Evolutionary conservation across 2,888 invertebrate genomes (phyloP).

Genomic region (Pachydiplax longipennis): DNA sequence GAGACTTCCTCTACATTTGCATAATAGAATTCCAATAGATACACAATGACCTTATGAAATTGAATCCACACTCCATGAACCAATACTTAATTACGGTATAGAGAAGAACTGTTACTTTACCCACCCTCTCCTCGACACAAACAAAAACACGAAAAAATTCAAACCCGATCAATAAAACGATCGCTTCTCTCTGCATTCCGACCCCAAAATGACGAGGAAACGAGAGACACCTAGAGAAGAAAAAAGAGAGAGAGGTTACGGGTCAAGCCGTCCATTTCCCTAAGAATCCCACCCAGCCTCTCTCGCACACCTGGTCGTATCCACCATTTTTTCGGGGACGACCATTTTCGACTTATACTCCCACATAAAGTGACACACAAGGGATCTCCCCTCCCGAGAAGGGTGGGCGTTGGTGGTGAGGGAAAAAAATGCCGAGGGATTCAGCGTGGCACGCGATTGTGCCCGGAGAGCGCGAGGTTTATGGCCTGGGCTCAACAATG

Average conservation of each 20-base stretch:
- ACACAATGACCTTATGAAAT: no score
- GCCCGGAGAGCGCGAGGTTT: slow-evolving; percentile 2
- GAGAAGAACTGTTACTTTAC: not conserved
- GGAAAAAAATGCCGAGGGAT: not conserved
- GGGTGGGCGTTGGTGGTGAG: not conserved
- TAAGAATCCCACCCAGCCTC: not conserved
- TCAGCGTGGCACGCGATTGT: slow-evolving; percentile 10
- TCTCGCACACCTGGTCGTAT: not conserved
- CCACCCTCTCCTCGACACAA: not conserved
- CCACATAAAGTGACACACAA: not conserved
- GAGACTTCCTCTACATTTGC: no score
- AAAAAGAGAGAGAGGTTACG: not conserved
- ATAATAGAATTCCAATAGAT: no score
- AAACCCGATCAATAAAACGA: not conserved
- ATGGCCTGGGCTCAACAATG: slow-evolving; percentile 24
- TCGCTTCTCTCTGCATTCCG: not conserved
- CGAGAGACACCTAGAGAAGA: not conserved
- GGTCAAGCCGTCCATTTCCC: not conserved
- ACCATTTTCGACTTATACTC: not conserved
- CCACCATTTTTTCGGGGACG: not conserved
- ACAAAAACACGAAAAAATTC: not conserved
- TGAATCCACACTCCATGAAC: no score
- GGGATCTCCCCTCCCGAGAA: not conserved
- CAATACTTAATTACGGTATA: no score
- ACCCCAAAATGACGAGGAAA: not conserved